Evolutionary conservation across 2,113 vertebrate species (phyloP).

Genomic region (Prionailurus bengalensis): DNA sequence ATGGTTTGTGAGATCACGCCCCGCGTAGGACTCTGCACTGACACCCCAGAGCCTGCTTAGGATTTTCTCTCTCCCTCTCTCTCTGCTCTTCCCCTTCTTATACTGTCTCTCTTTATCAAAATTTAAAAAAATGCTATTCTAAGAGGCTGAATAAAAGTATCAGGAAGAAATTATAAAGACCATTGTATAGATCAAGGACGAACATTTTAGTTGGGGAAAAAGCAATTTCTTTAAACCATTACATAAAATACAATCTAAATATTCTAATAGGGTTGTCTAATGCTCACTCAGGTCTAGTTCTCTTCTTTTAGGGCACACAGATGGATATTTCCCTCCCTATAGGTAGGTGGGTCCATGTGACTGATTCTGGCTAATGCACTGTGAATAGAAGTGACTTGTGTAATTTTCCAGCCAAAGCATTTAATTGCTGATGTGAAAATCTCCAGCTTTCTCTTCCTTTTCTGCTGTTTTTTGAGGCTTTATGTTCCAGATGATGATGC

Average conservation of each 20-base stretch:
- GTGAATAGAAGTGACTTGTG: neutral
- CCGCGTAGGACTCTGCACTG: too few relatives aligned
- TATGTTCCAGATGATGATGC: neutral
- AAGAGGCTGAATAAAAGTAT: neutral
- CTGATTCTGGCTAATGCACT: neutral
- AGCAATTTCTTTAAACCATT: neutral
- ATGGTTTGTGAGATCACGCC: too few relatives aligned
- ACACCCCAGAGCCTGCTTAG: too few relatives aligned
- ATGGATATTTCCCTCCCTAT: neutral
- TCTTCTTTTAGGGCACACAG: neutral
- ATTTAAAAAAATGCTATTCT: neutral
- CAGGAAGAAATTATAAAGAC: conserved; percentile 11
- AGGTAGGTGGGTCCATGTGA: neutral
- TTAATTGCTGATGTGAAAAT: neutral
- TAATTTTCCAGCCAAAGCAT: conserved; percentile 3
- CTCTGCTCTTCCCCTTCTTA: too few relatives aligned
- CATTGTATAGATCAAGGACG: neutral
- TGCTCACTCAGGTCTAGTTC: neutral
- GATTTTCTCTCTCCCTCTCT: too few relatives aligned
- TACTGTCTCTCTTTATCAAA: too few relatives aligned
- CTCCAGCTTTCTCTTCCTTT: neutral
- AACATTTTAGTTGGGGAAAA: neutral
- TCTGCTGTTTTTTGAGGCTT: neutral
- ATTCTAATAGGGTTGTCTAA: neutral
- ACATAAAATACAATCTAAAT: conserved; percentile 16